phyloP scores from a whole-genome alignment of 92 coral and sea anemone species.

The Montipora capitata region DNA sequence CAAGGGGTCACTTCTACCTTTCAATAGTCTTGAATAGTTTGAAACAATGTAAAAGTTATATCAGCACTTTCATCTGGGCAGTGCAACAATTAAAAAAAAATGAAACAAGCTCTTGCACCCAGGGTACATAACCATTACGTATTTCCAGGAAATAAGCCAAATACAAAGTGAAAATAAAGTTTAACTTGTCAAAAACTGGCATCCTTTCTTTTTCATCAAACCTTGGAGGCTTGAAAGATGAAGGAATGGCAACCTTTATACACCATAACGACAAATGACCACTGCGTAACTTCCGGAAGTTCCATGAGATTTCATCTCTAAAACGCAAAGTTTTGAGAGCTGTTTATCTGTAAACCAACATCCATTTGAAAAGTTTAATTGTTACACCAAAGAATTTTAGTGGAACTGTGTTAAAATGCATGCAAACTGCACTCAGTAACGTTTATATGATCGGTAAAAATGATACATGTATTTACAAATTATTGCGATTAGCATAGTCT shows the following conservation, averaged over 20 bases:
- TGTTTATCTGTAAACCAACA: slow-evolving; percentile 46
- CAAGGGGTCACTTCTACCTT: no score
- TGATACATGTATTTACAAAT: no score
- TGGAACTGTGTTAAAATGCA: not conserved
- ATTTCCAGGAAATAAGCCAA: not conserved
- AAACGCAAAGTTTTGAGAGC: slow-evolving; percentile 18
- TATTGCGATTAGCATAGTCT: no score
- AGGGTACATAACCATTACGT: no score
- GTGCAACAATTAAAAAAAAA: no score
- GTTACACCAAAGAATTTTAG: not conserved
- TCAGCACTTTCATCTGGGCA: no score
- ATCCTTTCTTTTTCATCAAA: slow-evolving; percentile 98
- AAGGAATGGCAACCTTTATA: slow-evolving; percentile 97
- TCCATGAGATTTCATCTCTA: slow-evolving; percentile 18
- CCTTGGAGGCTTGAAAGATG: slow-evolving; percentile 94
- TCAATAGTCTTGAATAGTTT: no score
- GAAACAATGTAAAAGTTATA: no score
- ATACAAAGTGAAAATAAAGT: not conserved
- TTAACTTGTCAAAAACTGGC: slow-evolving; percentile 19
- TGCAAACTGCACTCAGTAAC: no score
- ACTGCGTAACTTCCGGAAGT: not conserved
- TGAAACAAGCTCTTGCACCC: no score
- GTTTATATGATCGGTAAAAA: no score
- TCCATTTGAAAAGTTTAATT: slow-evolving; percentile 11
- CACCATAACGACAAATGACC: no score